Evolutionary conservation across 2,888 invertebrate genomes (phyloP), one percentile per base, ranked within the genome.

Genomic region (Enoplolaimus lenunculus): DNA sequence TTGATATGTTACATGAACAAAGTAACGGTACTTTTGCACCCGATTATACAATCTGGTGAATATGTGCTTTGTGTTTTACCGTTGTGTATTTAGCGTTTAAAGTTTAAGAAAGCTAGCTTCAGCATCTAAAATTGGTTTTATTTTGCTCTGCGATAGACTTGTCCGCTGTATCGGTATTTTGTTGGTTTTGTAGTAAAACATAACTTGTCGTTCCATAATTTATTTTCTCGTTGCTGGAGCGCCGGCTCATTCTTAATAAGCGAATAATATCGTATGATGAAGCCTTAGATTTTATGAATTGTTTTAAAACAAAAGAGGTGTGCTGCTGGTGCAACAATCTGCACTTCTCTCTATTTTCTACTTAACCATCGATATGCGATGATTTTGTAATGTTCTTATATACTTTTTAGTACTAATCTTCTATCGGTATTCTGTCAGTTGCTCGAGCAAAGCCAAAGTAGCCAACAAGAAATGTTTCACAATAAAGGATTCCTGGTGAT

Each of bases 401-500:
- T 26, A 71, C 60, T 72, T 83, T 84, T 74, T 84, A 90, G 94
- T 86, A 92, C 93, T 69, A 94, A 93, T 81, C 86, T 98, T 74
- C 87, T 99, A 82, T 91, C 93, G 73, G 92, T 99, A 85, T 91
- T 99, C 78, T 94, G 94, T 82, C 94, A 95, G 80, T 85, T 98
- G 80, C 90, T 98, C 76, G 93, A 94, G 82, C 91, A 91, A 62
- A 97, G 95, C 76, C 89, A 91, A 80, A 93, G 93, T 59, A 94
- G 97, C 72, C 98, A 98, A 81, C 97, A 98, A 81, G 98, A 99
- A 83, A 93, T 98, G 90, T 90, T 95, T 82, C 97, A 97, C 83
- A 94, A 93, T 82, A 89, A 94, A 77, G 98, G 97, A 72, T 97
- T 98, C 84, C 87, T 98, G 78, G 94, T 98, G 74, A 93, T 99